Base-by-base conservation (phyloP, 1,140 invertebrate species). In the Halesus radiatus region DNA sequence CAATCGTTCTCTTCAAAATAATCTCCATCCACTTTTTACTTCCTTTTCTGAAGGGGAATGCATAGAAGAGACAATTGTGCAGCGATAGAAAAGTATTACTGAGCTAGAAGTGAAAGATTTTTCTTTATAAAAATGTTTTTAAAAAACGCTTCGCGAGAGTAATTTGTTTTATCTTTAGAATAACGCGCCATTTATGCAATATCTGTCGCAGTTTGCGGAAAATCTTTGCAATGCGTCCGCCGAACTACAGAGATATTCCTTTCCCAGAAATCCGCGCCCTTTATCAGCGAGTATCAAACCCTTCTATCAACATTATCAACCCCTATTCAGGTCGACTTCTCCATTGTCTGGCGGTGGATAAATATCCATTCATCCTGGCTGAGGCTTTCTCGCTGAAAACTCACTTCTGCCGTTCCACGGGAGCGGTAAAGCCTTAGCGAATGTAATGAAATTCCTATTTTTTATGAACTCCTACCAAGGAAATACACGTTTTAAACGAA, bases 271-370 rank as follows among this genome's bases (percentile, higher is more conserved):
- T 66, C 26, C 29, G 22, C 16, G 22, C n/a, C 22, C 62, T 66
- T 66, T 66, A 32, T 66, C 62, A 26, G 62, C 23, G 16, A 32
- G 62, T 66, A 66, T 26, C 62, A 66, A 66, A 22, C 62, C 62
- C 62, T 66, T 66, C 29, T 66, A 66, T 66, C 62, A 66, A 66
- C 62, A 66, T 66, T 66, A 66, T 66, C 62, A 66, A 29, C 62
- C 29, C 26, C 62, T 29, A 29, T 66, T 66, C 62, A 32, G 22
- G 23, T 26, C 32, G 62, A 66, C 62, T 66, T 16, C 18, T 16
- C n/a, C 62, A 66, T 66, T 66, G 62, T 66, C 15, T 66, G 62
- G 22, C 1, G 62, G 16, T 13, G 62, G 23, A 66, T 66, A 29
- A 66, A 66, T 66, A 66, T 29, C 62, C 22, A 66, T 66, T 66